Percentiles rank a stretch among this genome's conserved stretches.
These are phyloP conservation scores for Platynereis dumerilii DNA, from an alignment of 2,888 invertebrate genomes.

Conservation along the genomic window DNA sequence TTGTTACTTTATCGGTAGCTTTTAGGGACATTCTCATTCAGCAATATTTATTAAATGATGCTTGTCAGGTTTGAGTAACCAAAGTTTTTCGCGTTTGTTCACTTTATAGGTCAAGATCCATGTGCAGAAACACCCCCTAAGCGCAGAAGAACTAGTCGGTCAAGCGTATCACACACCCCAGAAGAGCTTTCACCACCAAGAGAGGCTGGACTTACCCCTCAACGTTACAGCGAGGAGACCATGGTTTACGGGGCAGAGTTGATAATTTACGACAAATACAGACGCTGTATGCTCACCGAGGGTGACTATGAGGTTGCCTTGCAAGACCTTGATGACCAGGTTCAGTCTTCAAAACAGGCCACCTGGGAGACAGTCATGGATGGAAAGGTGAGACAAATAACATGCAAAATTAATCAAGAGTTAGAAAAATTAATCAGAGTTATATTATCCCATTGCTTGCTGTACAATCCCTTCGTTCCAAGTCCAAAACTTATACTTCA, in stretches of 20 bases:
- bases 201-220: too few relatives aligned
- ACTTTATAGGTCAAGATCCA: background rate
- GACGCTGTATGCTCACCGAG: constrained; percentile 82
- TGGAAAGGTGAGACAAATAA: constrained; percentile 64
- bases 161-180: background rate
- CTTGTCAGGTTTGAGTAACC: too few relatives aligned
- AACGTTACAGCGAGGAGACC: constrained; percentile 7
- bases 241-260: constrained; percentile 61
- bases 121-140: background rate
- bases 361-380: constrained; percentile 74
- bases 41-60: too few relatives aligned
- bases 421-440: background rate
- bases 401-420: too few relatives aligned
- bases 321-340: constrained; percentile 57
- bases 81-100: too few relatives aligned
- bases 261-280: constrained; percentile 88
- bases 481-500: background rate
- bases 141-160: constrained; percentile 11
- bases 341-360: constrained; percentile 75
- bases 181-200: constrained; percentile 5
- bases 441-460: background rate
- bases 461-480: background rate
- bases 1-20: too few relatives aligned
- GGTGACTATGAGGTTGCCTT: constrained; percentile 90
- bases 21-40: too few relatives aligned